Base-by-base conservation (phyloP, 2,113 vertebrate species). In the Heliornis fulica region DNA sequence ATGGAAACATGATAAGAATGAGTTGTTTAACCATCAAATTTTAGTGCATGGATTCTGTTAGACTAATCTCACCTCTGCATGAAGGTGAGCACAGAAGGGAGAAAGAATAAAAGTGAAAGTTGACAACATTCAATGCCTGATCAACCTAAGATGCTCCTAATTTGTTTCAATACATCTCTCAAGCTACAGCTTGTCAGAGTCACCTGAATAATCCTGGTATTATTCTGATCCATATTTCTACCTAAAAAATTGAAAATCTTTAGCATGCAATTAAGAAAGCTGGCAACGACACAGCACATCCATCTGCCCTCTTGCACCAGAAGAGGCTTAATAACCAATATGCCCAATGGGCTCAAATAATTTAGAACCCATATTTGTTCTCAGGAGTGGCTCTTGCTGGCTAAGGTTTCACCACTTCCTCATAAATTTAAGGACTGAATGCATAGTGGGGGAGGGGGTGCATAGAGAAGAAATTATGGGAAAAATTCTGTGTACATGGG, bases 351-450 rank as follows among this genome's bases (percentile, higher is more conserved):
- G 90, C 72, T 96, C 68, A 46, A 90, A 92, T 95, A 97, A 97
- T 97, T 97, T 93, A 97, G 69, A 93, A 72, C 65, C 69, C 68
- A 31, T 80, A 94, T 96, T 97, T 96, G 60, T 94, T 92, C 91
- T 91, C 94, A 84, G 70, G 66, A 89, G 79, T 90, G 81, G 90
- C 64, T 94, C 86, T 89, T 68, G 45, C 72, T 48, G 77, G 69
- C 89, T 86, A 87, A 95, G 88, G 90, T 93, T 94, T 85, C 95
- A 92, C 89, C 71, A 63, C 46, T 89, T 74, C 80, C 56, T 84
- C 87, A 86, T 96, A 96, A 97, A 97, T 97, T 92, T 45, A 40
- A 95, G 77, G 93, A 38, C 28, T 60, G 70, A 72, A 59, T 5
- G 38, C 14, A 20, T 10, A 16, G 20, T 40, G 3, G 12, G 43